Conservation (phyloP, 2,797 vertebrate species). For the Triplophysa yarkandensis region DNA sequence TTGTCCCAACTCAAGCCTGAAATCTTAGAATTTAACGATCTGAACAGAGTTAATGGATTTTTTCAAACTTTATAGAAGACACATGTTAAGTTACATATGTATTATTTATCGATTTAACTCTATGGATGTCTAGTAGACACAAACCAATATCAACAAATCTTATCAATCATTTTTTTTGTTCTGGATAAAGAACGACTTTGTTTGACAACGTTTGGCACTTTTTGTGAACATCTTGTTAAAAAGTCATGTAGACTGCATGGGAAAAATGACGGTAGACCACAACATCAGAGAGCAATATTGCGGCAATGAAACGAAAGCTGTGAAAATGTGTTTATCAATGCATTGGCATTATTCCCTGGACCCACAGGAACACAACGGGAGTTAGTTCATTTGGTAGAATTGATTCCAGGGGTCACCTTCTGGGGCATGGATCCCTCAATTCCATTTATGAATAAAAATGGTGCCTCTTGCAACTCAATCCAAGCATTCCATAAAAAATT, state of each 20-base stretch:
- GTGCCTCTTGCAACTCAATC: conserved; percentile 83
- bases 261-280: not conserved
- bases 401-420: conserved; percentile 74
- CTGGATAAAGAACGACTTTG: not conserved
- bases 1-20: too few relatives aligned
- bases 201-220: not conserved
- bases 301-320: conserved; percentile 19
- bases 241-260: conserved; percentile 1
- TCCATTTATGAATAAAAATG: conserved; percentile 82
- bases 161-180: not conserved
- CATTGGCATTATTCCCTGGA: conserved; percentile 46
- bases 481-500: conserved; percentile 95
- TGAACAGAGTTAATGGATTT: too few relatives aligned
- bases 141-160: not conserved
- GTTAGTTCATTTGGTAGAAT: conserved; percentile 63
- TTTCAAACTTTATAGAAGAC: too few relatives aligned
- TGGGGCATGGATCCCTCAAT: conserved; percentile 71
- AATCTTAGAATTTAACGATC: too few relatives aligned
- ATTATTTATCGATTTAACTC: too few relatives aligned
- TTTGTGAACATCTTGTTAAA: not conserved
- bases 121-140: too few relatives aligned
- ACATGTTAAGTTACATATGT: too few relatives aligned
- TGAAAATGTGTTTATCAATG: conserved; percentile 52
- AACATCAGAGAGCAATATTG: not conserved
- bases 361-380: conserved; percentile 40